These are phyloP conservation scores for Petroica traversi DNA, from an alignment of 2,113 vertebrate species.

Conservation along the genomic window DNA sequence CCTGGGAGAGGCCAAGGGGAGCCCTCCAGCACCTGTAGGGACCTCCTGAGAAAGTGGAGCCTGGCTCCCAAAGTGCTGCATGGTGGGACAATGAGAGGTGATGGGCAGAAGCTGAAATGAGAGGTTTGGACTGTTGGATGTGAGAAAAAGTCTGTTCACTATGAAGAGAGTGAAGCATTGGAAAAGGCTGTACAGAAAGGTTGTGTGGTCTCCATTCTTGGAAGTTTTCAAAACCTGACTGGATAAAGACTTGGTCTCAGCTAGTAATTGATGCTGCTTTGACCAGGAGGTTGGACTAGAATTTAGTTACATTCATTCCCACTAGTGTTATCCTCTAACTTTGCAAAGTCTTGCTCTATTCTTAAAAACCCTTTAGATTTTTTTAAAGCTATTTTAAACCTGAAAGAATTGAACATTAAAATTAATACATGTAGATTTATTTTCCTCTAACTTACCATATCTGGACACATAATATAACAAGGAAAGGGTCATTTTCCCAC, in stretches of 20 bases:
- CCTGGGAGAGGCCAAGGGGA: not conserved
- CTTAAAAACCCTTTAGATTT: not conserved
- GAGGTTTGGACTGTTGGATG: not conserved
- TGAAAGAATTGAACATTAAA: not conserved
- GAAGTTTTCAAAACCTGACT: not conserved
- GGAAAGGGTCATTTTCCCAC: not conserved
- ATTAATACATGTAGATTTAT: not conserved
- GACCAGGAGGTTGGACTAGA: not conserved
- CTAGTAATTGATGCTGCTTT: not conserved
- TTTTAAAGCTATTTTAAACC: not conserved
- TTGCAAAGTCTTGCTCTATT: not conserved
- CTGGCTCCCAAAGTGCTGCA: accelerated
- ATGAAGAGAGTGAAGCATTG: not conserved
- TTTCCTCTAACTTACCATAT: not conserved
- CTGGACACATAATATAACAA: not conserved
- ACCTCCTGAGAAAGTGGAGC: not conserved
- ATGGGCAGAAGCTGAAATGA: not conserved
- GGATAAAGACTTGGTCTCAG: not conserved
- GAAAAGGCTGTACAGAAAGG: not conserved
- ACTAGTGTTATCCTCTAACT: not conserved
- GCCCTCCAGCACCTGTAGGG: not conserved
- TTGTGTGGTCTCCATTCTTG: not conserved
- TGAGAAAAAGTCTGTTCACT: not conserved
- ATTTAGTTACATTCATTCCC: not conserved
- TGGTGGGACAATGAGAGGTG: accelerated